Evolutionary conservation across 2,888 invertebrate species (phyloP).

Genomic region (Colostygia pectinataria): DNA sequence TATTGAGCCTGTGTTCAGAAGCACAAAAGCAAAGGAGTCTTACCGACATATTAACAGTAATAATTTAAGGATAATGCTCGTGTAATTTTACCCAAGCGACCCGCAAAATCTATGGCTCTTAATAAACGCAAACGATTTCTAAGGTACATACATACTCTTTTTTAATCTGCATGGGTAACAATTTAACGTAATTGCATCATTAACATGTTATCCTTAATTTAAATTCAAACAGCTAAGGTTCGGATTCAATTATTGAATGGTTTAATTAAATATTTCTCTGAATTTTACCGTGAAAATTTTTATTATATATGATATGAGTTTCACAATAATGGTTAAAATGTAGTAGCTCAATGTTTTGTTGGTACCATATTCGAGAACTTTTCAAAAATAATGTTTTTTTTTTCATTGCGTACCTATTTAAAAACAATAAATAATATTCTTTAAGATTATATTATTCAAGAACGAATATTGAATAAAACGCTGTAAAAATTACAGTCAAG

Average conservation of each 20-base stretch:
- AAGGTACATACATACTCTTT: constrained; percentile 36
- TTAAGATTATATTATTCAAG: too few relatives aligned
- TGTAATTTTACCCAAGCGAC: constrained; percentile 71
- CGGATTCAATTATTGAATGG: constrained; percentile 53
- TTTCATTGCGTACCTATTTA: too few relatives aligned
- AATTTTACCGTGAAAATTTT: constrained; percentile 15
- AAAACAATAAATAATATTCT: too few relatives aligned
- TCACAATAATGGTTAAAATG: neutral
- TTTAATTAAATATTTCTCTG: constrained; percentile 45
- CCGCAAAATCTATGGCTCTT: constrained; percentile 77
- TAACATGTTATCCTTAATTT: constrained; percentile 70
- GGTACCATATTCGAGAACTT: too few relatives aligned
- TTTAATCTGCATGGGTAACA: constrained; percentile 44
- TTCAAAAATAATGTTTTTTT: too few relatives aligned
- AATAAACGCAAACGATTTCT: constrained; percentile 76
- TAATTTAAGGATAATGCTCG: constrained; percentile 76
- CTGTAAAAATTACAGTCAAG: too few relatives aligned
- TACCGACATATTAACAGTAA: constrained; percentile 77
- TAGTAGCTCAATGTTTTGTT: too few relatives aligned
- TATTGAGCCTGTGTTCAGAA: neutral
- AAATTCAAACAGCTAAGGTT: constrained; percentile 60
- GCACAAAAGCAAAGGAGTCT: constrained; percentile 29
- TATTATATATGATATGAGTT: constrained; percentile 11
- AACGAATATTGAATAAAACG: too few relatives aligned
- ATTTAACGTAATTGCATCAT: constrained; percentile 74